Base-by-base conservation (phyloP, 2,797 vertebrate species). In the Acipenser ruthenus region DNA sequence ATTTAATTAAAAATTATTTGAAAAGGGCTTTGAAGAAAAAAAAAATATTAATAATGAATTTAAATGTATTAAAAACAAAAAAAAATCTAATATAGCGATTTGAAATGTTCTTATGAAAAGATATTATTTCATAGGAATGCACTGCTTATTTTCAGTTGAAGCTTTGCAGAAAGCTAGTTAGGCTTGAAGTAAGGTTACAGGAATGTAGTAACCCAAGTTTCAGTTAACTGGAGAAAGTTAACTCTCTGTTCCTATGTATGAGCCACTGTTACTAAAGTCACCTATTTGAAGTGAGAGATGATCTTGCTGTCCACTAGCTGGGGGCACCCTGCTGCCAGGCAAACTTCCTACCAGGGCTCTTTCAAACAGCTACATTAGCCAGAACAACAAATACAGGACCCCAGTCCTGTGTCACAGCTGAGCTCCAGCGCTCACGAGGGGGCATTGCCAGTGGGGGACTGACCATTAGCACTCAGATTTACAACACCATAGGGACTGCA, bases 401-500 rank as follows among this genome's bases (percentile, higher is more conserved):
- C 68, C 75, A 72, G 72, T 65, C 59, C 70, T 71, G 1, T 18
- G 15, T 18, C 15, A 18, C 15, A 18, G 1, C 23, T 37, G n/a
- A 55, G 76, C 73, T 73, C 70, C 77, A 69, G 70, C 72, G 71
- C 68, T 72, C 74, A 72, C 72, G 70, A 76, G 76, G 69, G 70
- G 77, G 76, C 77, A 74, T 76, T 68, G 73, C 76, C 76, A 65
- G 71, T 74, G 69, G 76, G 77, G 79, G 72, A 74, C 75, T 64
- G 68, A 71, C 73, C 79, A 74, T 77, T 80, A 80, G 77, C 71
- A 72, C 77, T 80, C 73, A 74, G 73, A 80, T 82, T 84, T 80
- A 81, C 78, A 78, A 80, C 75, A 69, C 75, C 67, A 73, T 58
- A 52, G 77, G 77, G 78, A 81, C 64, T 62, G 59, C 23, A 56